Evolutionary conservation across 2,797 vertebrate species (phyloP), one percentile per base, ranked within the genome.

Genomic region (Sebastes steindachneri): DNA sequence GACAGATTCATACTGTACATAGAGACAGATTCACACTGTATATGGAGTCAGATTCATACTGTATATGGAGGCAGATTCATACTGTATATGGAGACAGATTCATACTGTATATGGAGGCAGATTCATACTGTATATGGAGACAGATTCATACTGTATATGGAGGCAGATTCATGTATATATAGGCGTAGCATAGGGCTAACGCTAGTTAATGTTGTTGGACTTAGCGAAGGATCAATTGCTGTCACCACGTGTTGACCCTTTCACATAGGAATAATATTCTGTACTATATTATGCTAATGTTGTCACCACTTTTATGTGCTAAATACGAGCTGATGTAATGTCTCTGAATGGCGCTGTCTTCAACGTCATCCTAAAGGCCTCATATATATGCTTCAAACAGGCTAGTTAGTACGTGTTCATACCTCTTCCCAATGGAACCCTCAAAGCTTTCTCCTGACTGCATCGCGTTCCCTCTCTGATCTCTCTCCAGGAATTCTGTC

Each of bases 81-180:
- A 35, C 4, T 11, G 4, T 35, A 11, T 35, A 37, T 37, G 35
- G 4, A 37, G 11, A 0, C 35, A 37, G 2, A 35, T 12, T 37
- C 35, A 37, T 12, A 37, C 2, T 37, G 35, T 37, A 5, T 37
- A 37, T 37, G 0, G 2, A 35, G 33, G 0, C 11, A 37, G 11
- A 37, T 37, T 11, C 35, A 35, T 5, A 37, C 4, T 37, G 11
- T 37, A 37, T 12, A 37, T 37, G 1, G 4, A 37, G 35, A 0
- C 31, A 33, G 31, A 33, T 33, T 33, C 31, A 35, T 2, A 35
- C 33, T 35, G 10, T 4, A 35, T 35, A 35, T 4, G 4, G 31
- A 33, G 31, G 0, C 31, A 33, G 31, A 33, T 33, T 33, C 9
- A 5, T 29, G 28, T 35, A 11, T 35, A 11, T 35, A 0, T 12